Base-by-base conservation (phyloP, 2,888 invertebrate genomes). In the Lasioglossum lativentre region DNA sequence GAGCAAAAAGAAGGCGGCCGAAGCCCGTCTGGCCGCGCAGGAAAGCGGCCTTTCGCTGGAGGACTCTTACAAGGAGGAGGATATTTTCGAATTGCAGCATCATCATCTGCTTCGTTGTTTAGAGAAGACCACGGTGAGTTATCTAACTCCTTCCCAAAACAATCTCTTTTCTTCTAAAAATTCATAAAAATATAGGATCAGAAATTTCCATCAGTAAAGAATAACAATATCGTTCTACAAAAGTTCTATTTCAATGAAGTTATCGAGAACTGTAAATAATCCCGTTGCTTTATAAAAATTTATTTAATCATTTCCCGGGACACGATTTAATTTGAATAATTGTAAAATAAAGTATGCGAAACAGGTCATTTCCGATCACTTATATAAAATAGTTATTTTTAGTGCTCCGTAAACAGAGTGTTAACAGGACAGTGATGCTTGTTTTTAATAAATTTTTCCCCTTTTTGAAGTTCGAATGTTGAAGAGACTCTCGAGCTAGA, bases 71-170 rank as follows among this genome's bases (percentile, higher is more conserved):
- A 96, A 98, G 89, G 98, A 99, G 94, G 99, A 99, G 94, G 99
- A 99, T 95, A 99, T 99, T 94, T 99, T 99, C 96, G 99, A 99
- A 95, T 96, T 99, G 95, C 99, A 99, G 96, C 99, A 99, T 96
- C 99, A 99, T 95, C 99, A 99, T 96, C 96, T 99, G 85, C 96
- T 99, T 86, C 97, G 99, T 92, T 99, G 99, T 95, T 96, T 99
- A 93, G 99, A 99, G 95, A 98, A 99, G 95, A 99, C 99, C 83
- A 99, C 99, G 96, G 99, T 98, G 95, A 96, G 97, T 96, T 0
- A 14, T 12, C 12, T 2, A 59, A 19, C 23, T 8, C 1, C 23
- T 52, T 23, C 8, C 8, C 10, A 4, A 56, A 10, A 3, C 52
- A 10, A 52, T 23, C 23, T 23, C 23, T 10, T 52, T 23, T 52